Conservation (phyloP, 2,113 vertebrate species). For the Capra hircus region DNA sequence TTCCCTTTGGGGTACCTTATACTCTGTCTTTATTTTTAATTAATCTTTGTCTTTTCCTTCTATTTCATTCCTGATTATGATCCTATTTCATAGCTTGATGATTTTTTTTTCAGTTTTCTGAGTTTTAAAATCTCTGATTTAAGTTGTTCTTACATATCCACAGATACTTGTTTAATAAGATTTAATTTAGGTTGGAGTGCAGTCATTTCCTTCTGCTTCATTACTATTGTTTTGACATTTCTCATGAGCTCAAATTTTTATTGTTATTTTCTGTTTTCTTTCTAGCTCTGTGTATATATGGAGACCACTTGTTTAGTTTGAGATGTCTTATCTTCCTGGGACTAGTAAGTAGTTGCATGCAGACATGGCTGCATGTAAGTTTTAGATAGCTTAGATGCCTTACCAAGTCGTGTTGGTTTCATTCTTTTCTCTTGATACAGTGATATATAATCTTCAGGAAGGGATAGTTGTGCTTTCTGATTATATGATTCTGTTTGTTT, state of each 20-base stretch:
- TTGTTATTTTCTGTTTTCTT: not conserved
- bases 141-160: not conserved
- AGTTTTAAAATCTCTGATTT: not conserved
- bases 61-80: not conserved
- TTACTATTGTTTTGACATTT: not conserved
- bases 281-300: not conserved
- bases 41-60: not conserved
- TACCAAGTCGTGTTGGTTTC: not conserved
- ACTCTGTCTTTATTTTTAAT: not conserved
- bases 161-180: not conserved
- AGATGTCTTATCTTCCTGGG: not conserved
- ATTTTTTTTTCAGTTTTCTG: not conserved
- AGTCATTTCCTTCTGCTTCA: not conserved
- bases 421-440: not conserved
- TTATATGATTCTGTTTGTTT: not conserved
- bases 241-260: not conserved
- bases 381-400: not conserved
- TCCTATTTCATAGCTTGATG: not conserved
- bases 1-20: not conserved
- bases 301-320: not conserved
- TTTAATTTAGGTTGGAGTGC: not conserved
- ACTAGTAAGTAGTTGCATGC: not conserved
- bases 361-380: not conserved
- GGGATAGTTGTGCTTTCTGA: not conserved
- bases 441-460: not conserved